These are phyloP conservation scores for Acanthochromis polyacanthus DNA, from an alignment of 2,113 vertebrate genomes.

Conservation along the genomic window DNA sequence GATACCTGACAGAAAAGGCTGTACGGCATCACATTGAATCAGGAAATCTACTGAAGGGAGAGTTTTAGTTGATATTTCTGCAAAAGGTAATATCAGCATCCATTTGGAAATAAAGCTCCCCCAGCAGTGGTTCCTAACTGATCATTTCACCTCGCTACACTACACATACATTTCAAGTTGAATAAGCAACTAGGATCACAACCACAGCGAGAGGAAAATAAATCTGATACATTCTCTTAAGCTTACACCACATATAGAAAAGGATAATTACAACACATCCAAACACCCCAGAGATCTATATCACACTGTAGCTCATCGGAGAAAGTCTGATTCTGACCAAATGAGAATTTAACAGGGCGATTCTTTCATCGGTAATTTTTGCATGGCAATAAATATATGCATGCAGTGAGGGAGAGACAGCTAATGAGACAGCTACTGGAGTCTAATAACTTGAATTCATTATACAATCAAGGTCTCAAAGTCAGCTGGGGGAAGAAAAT, in stretches of 20 bases:
- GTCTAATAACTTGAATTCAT: constrained; percentile 72
- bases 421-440: constrained; percentile 71
- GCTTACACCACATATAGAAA: constrained; percentile 12
- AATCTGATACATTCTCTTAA: constrained; percentile 8
- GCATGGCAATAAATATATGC: constrained; percentile 56
- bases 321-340: constrained; percentile 24
- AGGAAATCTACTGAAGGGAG: constrained; percentile 10
- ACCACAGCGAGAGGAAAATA: neutral
- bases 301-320: constrained; percentile 15
- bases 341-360: constrained; percentile 32
- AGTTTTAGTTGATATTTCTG: constrained; percentile 31
- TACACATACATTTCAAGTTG: constrained; percentile 31
- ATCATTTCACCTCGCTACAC: constrained; percentile 26
- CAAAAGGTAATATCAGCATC: constrained; percentile 29
- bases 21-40: constrained; percentile 6
- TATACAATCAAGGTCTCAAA: constrained; percentile 64
- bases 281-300: constrained; percentile 4
- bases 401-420: constrained; percentile 29
- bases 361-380: constrained; percentile 42
- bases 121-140: neutral
- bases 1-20: constrained; percentile 3
- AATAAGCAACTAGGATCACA: constrained; percentile 23
- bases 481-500: constrained; percentile 43
- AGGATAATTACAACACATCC: constrained; percentile 7
- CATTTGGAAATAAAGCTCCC: constrained; percentile 41